Base-by-base conservation (phyloP, 2,797 vertebrate species). In the Schizopygopsis malacanthus region DNA sequence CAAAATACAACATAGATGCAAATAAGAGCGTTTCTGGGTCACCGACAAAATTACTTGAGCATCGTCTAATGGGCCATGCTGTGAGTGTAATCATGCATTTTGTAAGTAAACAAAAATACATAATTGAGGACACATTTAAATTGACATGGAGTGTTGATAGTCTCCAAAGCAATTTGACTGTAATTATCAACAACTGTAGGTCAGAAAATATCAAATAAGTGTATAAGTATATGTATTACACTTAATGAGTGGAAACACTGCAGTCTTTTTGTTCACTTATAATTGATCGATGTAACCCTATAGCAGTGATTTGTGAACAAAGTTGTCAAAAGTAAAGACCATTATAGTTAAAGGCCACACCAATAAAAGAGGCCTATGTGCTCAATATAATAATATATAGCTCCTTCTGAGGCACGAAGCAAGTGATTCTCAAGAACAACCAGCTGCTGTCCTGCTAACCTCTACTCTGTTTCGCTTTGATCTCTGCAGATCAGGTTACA, bases 351-450 rank as follows among this genome's bases (percentile, higher is more conserved):
- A 71, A 22, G 33, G 50, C 22, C 18, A 56, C 41, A 71, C 33
- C 6, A 12, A 67, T 67, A 69, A 81, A 50, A 56, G 56, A 37
- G 7, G 16, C 28, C 45, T 65, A 61, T 50, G 1, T 6, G 6
- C 16, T 47, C 22, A 33, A 2, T 71, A 79, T 59, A 72, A 71
- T 72, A 67, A 79, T 45, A 59, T 79, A 79, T 12, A 15, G 33
- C 54, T 61, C 39, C 18, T 37, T 75, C 52, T 33, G 10, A 50
- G 43, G 61, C 72, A 67, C 39, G 6, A 9, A 33, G 37, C n/a
- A 47, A 56, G 75, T 47, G 77, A 85, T 79, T 50, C 43, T 80
- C 78, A 79, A 65, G 77, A 80, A 80, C 69, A 85, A 73, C 52
- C 79, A 81, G 84, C 78, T 80, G 84, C 54, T 63, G 59, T 75